Evolutionary conservation across 1,140 invertebrate genomes (phyloP).

Genomic region (Brachionus rotundiformis): DNA sequence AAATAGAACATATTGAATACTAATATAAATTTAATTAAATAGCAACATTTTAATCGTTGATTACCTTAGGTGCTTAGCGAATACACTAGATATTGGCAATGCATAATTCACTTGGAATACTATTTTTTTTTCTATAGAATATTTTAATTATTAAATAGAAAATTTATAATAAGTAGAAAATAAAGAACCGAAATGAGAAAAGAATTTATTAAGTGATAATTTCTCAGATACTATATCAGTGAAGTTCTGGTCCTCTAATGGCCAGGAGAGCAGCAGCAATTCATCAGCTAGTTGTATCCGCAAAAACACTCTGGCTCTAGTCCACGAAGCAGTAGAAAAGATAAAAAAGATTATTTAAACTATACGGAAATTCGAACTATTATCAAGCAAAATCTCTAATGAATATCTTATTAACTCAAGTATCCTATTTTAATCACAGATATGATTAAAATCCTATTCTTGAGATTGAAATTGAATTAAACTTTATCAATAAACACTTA

Average conservation of each 20-base stretch:
- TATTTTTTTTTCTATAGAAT: background rate
- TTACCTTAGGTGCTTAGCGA: background rate
- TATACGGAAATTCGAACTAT: slow-evolving; percentile 14
- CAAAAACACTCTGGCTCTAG: background rate
- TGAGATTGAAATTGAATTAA: slow-evolving; percentile 10
- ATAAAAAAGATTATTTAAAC: background rate
- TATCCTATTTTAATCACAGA: slow-evolving; percentile 19
- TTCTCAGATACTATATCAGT: too few relatives aligned
- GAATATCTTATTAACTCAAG: slow-evolving; percentile 19
- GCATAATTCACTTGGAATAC: background rate
- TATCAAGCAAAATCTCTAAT: background rate
- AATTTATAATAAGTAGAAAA: background rate
- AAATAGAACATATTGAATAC: background rate
- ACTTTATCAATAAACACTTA: slow-evolving; percentile 21
- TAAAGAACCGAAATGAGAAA: background rate
- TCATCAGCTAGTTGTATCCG: background rate
- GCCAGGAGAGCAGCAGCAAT: too few relatives aligned
- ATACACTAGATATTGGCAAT: background rate
- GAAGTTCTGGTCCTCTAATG: too few relatives aligned
- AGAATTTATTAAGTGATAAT: background rate
- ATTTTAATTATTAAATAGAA: background rate
- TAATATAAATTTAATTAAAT: slow-evolving; percentile 5
- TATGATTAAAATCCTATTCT: slow-evolving; percentile 9
- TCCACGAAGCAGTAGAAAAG: background rate
- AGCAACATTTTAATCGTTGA: slow-evolving; percentile 14